These are phyloP conservation scores for Homalodisca vitripennis DNA, from an alignment of 1,140 invertebrate species.

Conservation along the genomic window DNA sequence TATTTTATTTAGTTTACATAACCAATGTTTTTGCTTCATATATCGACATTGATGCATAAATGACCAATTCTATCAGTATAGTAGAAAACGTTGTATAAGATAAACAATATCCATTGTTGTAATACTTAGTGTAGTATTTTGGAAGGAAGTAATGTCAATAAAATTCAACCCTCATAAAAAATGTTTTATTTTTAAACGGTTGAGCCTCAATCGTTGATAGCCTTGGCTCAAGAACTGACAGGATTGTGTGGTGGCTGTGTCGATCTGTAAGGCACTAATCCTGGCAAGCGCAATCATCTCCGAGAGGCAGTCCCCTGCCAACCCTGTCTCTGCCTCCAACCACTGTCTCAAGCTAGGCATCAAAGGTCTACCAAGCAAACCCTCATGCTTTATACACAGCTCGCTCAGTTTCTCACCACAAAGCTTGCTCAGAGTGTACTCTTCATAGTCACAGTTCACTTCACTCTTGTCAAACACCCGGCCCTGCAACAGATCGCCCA, in stretches of 20 bases:
- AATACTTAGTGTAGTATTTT: too few relatives aligned
- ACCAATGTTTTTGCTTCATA: too few relatives aligned
- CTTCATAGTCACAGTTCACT: constrained; percentile 32
- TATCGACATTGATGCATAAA: too few relatives aligned
- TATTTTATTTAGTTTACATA: too few relatives aligned
- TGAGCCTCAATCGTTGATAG: not conserved
- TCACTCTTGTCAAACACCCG: constrained; percentile 34
- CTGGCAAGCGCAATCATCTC: not conserved
- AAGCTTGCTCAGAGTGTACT: constrained; percentile 23
- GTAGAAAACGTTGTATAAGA: too few relatives aligned
- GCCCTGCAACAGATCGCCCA: constrained; percentile 21
- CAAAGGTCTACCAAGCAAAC: not conserved
- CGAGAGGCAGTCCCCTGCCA: not conserved
- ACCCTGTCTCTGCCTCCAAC: not conserved
- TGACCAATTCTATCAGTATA: too few relatives aligned
- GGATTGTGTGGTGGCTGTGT: not conserved
- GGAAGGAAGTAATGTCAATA: too few relatives aligned
- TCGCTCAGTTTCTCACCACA: not conserved
- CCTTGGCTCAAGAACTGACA: constrained; percentile 1
- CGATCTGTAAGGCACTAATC: not conserved
- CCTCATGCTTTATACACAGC: not conserved
- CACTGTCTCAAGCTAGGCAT: not conserved
- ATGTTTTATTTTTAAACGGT: constrained; percentile 7
- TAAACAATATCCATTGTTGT: too few relatives aligned
- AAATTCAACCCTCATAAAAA: not conserved